Evolutionary conservation across 2,113 vertebrate species (phyloP).

Genomic region (Cryptomyrus ogoouensis): DNA sequence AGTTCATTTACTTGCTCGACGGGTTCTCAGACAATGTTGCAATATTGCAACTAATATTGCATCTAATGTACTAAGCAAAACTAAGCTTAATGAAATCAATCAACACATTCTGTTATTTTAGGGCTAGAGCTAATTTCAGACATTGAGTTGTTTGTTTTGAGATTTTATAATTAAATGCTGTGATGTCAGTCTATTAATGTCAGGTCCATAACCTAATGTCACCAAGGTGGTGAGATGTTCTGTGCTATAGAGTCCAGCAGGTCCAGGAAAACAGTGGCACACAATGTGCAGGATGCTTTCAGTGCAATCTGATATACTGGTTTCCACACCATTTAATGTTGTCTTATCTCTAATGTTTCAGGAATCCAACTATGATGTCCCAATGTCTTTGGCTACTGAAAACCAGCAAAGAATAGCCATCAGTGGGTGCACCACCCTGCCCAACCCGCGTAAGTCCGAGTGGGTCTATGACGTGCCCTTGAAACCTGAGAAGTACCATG

Average conservation of each 20-base stretch:
- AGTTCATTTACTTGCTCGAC: not conserved
- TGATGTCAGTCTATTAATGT: not conserved
- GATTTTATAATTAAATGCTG: not conserved
- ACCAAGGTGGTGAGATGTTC: not conserved
- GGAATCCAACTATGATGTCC: slow-evolving; percentile 52
- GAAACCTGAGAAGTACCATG: slow-evolving; percentile 49
- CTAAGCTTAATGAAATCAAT: not conserved
- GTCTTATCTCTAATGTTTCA: slow-evolving; percentile 37
- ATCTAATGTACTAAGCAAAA: not conserved
- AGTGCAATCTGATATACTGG: not conserved
- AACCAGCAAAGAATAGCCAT: slow-evolving; percentile 29
- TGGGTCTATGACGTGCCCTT: slow-evolving; percentile 79
- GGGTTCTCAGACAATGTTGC: not conserved
- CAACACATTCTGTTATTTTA: not conserved
- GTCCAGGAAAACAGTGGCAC: not conserved
- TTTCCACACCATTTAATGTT: slow-evolving; percentile 53
- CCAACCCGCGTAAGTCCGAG: slow-evolving; percentile 64
- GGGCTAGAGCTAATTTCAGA: not conserved
- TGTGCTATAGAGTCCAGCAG: not conserved
- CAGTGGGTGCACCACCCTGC: slow-evolving; percentile 59
- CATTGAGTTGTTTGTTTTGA: not conserved
- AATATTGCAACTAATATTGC: not conserved
- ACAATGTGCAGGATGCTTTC: not conserved
- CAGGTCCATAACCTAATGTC: not conserved
- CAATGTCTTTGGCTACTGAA: slow-evolving; percentile 38